phyloP scores from a whole-genome alignment of 2,113 vertebrate species.

The Siphamia tubifer region DNA sequence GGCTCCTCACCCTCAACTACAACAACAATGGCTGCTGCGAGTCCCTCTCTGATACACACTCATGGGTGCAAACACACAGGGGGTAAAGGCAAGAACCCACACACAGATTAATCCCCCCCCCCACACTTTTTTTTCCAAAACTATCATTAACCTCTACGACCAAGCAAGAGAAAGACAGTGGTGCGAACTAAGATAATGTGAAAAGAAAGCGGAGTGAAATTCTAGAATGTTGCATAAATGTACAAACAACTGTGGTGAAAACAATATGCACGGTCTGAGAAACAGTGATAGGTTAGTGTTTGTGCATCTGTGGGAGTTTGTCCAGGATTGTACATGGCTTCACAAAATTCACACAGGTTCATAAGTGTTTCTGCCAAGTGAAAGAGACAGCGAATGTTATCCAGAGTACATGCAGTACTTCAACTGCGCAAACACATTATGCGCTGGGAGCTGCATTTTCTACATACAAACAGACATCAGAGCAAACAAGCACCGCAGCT shows the following conservation, averaged over 20 bases:
- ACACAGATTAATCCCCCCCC: conserved; percentile 11
- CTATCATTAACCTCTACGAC: conserved; percentile 14
- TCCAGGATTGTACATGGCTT: conserved; percentile 23
- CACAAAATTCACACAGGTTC: conserved; percentile 34
- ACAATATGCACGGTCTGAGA: background rate
- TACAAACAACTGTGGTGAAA: background rate
- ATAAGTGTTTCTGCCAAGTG: conserved; percentile 43
- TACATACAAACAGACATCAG: conserved; percentile 67
- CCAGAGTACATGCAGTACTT: conserved; percentile 52
- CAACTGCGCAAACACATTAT: conserved; percentile 70
- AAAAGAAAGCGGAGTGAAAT: background rate
- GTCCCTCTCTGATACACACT: conserved; percentile 66
- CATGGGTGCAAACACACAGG: conserved; percentile 45
- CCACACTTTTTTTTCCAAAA: background rate
- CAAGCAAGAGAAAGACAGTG: conserved; percentile 1
- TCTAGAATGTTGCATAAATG: background rate
- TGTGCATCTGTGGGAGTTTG: background rate
- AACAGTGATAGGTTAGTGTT: background rate
- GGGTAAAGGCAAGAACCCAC: conserved; percentile 45
- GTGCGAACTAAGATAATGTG: background rate
- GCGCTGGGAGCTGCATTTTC: conserved; percentile 61
- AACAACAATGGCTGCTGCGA: conserved; percentile 76
- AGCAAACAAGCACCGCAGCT: conserved; percentile 69
- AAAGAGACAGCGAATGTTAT: conserved; percentile 52
- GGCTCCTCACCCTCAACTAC: conserved; percentile 79